Conservation (phyloP, 2,113 vertebrate genomes). For the Epinephelus moara region DNA sequence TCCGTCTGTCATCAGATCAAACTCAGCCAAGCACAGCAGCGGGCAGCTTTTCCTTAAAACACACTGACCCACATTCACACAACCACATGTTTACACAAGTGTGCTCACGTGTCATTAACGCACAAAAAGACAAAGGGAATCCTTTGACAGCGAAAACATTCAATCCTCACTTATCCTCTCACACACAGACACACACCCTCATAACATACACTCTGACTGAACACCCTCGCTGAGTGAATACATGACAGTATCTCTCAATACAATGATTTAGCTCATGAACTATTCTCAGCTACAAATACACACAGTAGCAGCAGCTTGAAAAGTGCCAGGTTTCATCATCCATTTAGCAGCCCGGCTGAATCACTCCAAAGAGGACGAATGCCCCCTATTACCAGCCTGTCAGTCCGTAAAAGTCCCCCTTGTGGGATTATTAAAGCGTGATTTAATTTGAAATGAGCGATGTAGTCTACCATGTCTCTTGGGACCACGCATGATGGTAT, state of each 20-base stretch:
- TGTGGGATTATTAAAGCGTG: slow-evolving; percentile 75
- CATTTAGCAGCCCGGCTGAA: slow-evolving; percentile 49
- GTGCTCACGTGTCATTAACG: slow-evolving; percentile 14
- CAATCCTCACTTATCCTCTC: background rate
- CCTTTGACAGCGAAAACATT: background rate
- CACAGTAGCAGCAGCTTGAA: background rate
- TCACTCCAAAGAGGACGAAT: slow-evolving; percentile 50
- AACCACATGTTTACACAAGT: background rate
- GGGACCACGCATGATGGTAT: slow-evolving; percentile 35
- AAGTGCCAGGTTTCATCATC: slow-evolving; percentile 44
- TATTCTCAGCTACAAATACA: slow-evolving; percentile 20
- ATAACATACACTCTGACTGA: slow-evolving; percentile 8
- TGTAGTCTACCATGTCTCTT: slow-evolving; percentile 41
- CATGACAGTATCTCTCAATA: background rate
- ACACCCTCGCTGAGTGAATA: slow-evolving; percentile 10
- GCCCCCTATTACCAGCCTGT: slow-evolving; percentile 60
- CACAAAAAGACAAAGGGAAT: slow-evolving; percentile 33
- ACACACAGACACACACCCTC: background rate
- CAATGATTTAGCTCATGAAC: background rate
- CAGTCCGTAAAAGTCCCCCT: slow-evolving; percentile 56
- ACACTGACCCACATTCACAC: slow-evolving; percentile 42
- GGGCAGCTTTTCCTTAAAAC: slow-evolving; percentile 10
- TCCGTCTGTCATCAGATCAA: slow-evolving; percentile 38
- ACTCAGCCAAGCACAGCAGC: slow-evolving; percentile 1
- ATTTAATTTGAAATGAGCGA: slow-evolving; percentile 76